These are phyloP conservation scores for Acanthis flammea DNA, from an alignment of 2,797 vertebrate genomes.

Conservation along the genomic window DNA sequence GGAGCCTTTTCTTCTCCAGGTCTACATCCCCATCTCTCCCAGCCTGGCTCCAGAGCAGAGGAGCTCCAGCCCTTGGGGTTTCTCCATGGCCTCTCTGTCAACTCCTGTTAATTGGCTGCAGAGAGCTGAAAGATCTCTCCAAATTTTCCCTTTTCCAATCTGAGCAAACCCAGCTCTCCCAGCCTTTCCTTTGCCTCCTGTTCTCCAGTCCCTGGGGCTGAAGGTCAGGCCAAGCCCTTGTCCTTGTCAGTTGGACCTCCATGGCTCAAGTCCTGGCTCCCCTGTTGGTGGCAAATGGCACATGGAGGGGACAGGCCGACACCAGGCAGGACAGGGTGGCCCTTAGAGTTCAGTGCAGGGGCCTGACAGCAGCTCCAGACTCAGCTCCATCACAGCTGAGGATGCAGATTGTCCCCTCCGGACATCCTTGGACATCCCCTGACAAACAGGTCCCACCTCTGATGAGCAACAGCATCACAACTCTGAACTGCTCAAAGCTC, in stretches of 20 bases:
- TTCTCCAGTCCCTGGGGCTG: neutral
- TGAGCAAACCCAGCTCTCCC: neutral
- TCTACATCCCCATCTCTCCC: neutral
- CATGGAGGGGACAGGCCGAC: neutral
- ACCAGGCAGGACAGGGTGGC: neutral
- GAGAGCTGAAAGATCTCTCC: neutral
- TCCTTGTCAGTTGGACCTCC: neutral
- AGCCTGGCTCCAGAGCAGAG: neutral
- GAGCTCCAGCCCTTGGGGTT: neutral
- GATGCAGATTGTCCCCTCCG: neutral
- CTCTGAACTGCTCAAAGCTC: neutral
- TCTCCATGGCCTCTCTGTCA: neutral
- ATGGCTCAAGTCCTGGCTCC: accelerated
- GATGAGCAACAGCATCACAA: neutral
- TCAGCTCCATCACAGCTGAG: neutral
- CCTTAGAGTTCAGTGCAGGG: neutral
- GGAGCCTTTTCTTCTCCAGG: neutral
- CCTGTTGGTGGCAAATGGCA: neutral
- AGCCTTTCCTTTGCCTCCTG: neutral
- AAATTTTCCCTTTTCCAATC: neutral
- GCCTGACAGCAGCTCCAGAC: neutral
- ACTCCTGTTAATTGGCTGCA: neutral
- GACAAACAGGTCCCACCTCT: neutral
- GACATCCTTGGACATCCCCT: neutral
- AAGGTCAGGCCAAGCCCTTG: neutral